Evolutionary conservation across 1,140 invertebrate genomes (phyloP).

Genomic region (Pseudomyrmex flavicornis): DNA sequence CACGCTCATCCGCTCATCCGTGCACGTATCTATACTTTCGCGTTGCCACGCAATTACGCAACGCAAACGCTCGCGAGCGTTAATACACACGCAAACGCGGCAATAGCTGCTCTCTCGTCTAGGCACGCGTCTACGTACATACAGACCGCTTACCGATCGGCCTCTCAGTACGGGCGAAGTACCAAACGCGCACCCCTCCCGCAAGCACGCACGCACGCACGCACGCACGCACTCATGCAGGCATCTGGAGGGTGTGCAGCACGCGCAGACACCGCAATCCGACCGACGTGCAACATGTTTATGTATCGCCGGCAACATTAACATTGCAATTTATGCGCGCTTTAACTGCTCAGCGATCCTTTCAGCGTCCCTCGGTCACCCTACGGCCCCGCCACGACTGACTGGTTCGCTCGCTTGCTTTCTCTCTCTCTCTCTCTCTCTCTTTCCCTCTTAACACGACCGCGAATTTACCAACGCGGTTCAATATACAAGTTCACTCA

Average conservation of each 20-base stretch:
- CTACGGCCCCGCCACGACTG: slow-evolving; percentile 32
- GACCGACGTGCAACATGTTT: slow-evolving; percentile 83
- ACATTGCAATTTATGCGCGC: slow-evolving; percentile 82
- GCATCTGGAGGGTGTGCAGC: slow-evolving; percentile 69
- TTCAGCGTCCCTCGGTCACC: slow-evolving; percentile 16
- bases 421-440: too few species aligned
- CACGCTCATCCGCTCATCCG: background rate
- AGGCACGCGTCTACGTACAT: slow-evolving; percentile 39
- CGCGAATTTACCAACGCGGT: slow-evolving; percentile 77
- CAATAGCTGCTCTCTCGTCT: slow-evolving; percentile 45
- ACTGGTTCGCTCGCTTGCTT: slow-evolving; percentile 54
- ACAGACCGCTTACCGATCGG: background rate
- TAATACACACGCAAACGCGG: slow-evolving; percentile 1
- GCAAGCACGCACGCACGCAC: slow-evolving; percentile 10
- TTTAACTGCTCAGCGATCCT: slow-evolving; percentile 74
- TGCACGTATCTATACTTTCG: background rate
- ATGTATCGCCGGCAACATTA: slow-evolving; percentile 82
- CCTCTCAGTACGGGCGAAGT: slow-evolving; percentile 33
- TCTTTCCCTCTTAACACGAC: slow-evolving; percentile 70
- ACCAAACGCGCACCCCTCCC: slow-evolving; percentile 16
- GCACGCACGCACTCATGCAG: slow-evolving; percentile 66
- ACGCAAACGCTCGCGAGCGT: background rate
- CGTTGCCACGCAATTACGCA: slow-evolving; percentile 34
- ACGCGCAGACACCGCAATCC: slow-evolving; percentile 77
- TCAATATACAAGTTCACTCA: slow-evolving; percentile 75